phyloP scores from a whole-genome alignment of 64 coral and sea anemone genomes.

The Porites lutea region DNA sequence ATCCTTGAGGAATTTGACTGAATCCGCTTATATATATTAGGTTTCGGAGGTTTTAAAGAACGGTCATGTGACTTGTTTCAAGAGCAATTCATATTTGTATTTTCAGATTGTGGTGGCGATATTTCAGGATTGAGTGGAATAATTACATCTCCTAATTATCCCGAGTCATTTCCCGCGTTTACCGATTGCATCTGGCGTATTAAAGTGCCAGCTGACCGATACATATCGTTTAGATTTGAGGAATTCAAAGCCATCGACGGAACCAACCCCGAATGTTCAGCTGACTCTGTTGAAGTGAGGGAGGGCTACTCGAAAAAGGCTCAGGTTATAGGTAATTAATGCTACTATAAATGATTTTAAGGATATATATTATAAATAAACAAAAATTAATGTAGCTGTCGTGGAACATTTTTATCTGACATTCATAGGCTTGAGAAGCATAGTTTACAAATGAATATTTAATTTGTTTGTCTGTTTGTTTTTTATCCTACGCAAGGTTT shows the following conservation, averaged over 20 bases:
- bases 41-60: background rate
- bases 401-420: no score
- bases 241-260: conserved; percentile 80
- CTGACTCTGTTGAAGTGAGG: conserved; percentile 67
- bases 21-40: no score
- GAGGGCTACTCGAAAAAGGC: conserved; percentile 67
- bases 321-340: conserved; percentile 54
- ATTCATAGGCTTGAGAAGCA: no score
- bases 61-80: background rate
- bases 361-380: background rate
- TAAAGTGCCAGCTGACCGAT: conserved; percentile 62
- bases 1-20: no score
- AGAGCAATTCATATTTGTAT: background rate
- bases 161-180: conserved; percentile 67
- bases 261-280: conserved; percentile 56
- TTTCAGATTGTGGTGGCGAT: conserved; percentile 87
- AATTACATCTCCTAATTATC: conserved; percentile 83
- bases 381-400: background rate
- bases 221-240: conserved; percentile 81
- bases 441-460: no score
- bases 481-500: no score
- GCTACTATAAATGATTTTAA: background rate
- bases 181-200: conserved; percentile 86
- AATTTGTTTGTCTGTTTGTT: no score
- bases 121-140: conserved; percentile 19